Conservation (phyloP, 1,140 invertebrate genomes). For the Drosophila littoralis region DNA sequence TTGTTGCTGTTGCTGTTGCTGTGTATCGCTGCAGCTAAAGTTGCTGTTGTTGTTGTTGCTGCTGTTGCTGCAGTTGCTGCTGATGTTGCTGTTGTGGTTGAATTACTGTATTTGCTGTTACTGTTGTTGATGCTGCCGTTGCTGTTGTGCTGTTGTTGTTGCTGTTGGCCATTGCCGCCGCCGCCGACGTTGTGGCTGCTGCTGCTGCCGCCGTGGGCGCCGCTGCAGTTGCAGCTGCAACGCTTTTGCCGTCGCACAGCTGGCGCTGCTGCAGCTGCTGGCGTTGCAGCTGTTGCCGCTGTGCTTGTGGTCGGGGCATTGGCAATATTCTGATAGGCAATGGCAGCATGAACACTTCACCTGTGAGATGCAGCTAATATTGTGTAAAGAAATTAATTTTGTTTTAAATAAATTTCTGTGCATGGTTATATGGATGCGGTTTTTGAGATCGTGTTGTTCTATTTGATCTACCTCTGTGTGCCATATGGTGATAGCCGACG, state of each 20-base stretch:
- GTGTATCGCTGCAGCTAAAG: neutral
- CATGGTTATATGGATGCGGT: conserved; percentile 84
- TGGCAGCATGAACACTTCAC: conserved; percentile 81
- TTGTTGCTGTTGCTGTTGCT: neutral
- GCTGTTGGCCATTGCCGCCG: conserved; percentile 21
- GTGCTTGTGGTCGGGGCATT: conserved; percentile 44
- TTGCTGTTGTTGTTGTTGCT: conserved; percentile 13
- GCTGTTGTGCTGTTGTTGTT: conserved; percentile 9
- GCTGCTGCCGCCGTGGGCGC: conserved; percentile 15
- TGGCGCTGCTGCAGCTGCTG: conserved; percentile 2
- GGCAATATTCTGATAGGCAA: conserved; percentile 66
- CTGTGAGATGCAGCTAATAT: conserved; percentile 80
- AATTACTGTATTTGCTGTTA: conserved; percentile 4
- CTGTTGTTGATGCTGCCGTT: conserved; percentile 22
- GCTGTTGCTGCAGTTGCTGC: conserved; percentile 11
- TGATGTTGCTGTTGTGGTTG: conserved; percentile 8
- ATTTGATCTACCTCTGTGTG: conserved; percentile 84
- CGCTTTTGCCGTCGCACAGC: conserved; percentile 1
- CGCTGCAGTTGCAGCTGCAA: conserved; percentile 15
- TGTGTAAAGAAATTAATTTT: conserved; percentile 79
- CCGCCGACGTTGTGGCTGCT: conserved; percentile 6
- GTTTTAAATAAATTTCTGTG: conserved; percentile 84
- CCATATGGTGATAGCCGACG: conserved; percentile 74
- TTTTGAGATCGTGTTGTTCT: conserved; percentile 83
- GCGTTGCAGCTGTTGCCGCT: conserved; percentile 4